phyloP scores from a whole-genome alignment of 64 coral and sea anemone species.

The Montipora cactus region DNA sequence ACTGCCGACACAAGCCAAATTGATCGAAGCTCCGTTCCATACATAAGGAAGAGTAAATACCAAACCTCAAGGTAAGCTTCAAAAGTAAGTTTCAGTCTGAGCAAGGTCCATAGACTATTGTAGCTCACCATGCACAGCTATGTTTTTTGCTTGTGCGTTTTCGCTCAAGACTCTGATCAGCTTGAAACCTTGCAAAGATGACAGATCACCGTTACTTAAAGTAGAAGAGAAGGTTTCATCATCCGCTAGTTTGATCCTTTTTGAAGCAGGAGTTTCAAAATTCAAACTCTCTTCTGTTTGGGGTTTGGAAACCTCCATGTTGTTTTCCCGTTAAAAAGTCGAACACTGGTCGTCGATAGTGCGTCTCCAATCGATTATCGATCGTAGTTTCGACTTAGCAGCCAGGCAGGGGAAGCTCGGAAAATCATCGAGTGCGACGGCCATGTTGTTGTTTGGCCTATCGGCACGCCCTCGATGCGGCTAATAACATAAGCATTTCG shows the following conservation, averaged over 20 bases:
- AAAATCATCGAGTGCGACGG: background rate
- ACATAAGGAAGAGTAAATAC: no score
- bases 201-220: background rate
- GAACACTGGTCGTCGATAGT: background rate
- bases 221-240: background rate
- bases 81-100: no score
- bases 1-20: no score
- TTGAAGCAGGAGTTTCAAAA: slow-evolving; percentile 17
- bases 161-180: slow-evolving; percentile 77
- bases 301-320: background rate
- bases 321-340: background rate
- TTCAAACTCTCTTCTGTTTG: slow-evolving; percentile 25
- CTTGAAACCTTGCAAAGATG: slow-evolving; percentile 70
- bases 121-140: slow-evolving; percentile 80
- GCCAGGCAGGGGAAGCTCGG: slow-evolving; percentile 7
- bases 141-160: slow-evolving; percentile 73
- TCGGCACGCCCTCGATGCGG: slow-evolving; percentile 52
- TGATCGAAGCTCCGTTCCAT: no score
- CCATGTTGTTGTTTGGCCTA: slow-evolving; percentile 28
- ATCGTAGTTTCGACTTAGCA: background rate
- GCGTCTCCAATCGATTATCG: background rate
- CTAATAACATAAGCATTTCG: slow-evolving; percentile 13
- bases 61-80: no score
- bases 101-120: background rate
- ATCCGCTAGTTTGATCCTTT: slow-evolving; percentile 49